Evolutionary conservation across 2,113 vertebrate genomes (phyloP), one percentile per base, ranked within the genome.

Genomic region (Melierax canorus): DNA sequence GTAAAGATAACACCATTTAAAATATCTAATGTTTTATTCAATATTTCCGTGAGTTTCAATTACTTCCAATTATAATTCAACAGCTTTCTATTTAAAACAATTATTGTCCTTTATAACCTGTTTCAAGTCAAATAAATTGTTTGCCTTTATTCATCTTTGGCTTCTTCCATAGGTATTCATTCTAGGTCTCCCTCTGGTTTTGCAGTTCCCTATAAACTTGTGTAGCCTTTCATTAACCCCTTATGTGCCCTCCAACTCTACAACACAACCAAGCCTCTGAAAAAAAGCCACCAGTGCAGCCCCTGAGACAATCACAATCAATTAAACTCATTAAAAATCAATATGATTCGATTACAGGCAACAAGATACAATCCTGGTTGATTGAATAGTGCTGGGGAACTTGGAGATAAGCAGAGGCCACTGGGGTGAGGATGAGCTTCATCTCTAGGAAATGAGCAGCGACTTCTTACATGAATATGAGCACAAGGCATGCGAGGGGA

Each of bases 1-100:
- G 92, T 96, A 92, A 97, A 97, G 97, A 98, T 97, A 98, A 97
- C 86, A 92, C 76, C 4, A 15, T 97, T 98, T 98, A 97, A 97
- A 97, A 97, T 97, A 97, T 66, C 97, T 98, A 97, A 98, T 98
- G 97, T 98, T 98, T 98, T 98, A 98, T 98, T 98, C 98, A 98
- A 96, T 98, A 96, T 98, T 98, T 97, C 10, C 1, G 92, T 76
- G 90, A 87, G 92, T 97, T 98, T 97, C 98, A 98, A 97, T 98
- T 98, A 98, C 95, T 97, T 96, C 95, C 96, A 98, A 98, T 98
- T 98, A 98, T 97, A 96, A 98, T 97, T 97, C 97, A 97, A 93
- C 96, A 92, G 94, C 95, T 97, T 98, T 97, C 96, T 97, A 97
- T 97, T 98, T 97, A 96, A 98, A 98, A 97, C 94, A 98, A 97